Evolutionary conservation across 2,797 vertebrate species (phyloP), one percentile per base, ranked within the genome.

Genomic region (Brotula barbata): DNA sequence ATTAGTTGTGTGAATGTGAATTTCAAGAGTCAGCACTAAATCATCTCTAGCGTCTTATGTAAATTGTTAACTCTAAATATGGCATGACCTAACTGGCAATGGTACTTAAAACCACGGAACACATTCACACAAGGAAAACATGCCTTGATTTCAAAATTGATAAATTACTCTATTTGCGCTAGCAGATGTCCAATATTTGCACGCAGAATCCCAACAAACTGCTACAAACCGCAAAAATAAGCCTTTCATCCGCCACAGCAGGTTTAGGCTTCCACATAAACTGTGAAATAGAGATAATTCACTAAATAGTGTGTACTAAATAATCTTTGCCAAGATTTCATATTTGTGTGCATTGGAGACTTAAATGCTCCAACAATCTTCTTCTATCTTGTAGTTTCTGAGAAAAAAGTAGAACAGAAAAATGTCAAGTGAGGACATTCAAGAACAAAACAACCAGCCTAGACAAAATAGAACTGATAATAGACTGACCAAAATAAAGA

Each of bases 1-100:
- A 77, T 81, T 77, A 77, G 51, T 43, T 64, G 37, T 33, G n/a
- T n/a, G n/a, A n/a, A 55, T 68, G 42, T 60, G 25, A 48, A 56
- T 68, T 50, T 46, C 34, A 62, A 37, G 16, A 52, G 48, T 44
- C 43, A 57, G 54, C 37, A 50, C 70, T 60, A 68, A 58, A 72
- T 61, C 3, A 40, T 63, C 33, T 67, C 31, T 33, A n/a, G 28
- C 21, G 48, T 63, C 17, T 65, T 31, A 19, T 46, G 54, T 46
- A 58, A 63, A 77, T 17, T 22, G n/a, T 60, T 60, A 70, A 72
- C 61, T 16, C 46, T 68, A 21, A 42, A 47, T 46, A 37, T 44
- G 22, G 40, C 44, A 51, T 34, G 40, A 1, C 22, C 45, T 56
- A 21, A 64, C 50, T 33, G 58, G 41, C 19, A 58, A 41, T 2